Conservation (phyloP, 2,113 vertebrate species). For the Panthera leo region DNA sequence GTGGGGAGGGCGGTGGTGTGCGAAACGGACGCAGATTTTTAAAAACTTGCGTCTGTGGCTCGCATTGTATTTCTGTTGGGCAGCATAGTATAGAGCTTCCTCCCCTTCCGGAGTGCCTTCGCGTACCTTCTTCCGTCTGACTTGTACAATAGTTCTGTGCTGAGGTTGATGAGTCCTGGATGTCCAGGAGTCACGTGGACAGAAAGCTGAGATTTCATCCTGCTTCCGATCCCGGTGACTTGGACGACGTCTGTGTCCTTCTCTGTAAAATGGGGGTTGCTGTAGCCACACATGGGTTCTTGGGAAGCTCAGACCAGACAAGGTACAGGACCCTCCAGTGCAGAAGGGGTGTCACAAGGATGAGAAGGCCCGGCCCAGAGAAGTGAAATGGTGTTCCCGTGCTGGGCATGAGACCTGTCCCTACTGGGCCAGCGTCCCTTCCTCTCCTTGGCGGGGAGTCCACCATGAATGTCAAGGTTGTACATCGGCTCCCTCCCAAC, state of each 20-base stretch:
- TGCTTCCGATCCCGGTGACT: not conserved
- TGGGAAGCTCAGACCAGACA: not conserved
- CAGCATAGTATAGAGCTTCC: not conserved
- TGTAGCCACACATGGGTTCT: not conserved
- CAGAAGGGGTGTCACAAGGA: no score
- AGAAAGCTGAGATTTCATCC: not conserved
- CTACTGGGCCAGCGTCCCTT: not conserved
- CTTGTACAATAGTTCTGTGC: not conserved
- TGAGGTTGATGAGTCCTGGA: not conserved
- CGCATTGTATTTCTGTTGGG: not conserved
- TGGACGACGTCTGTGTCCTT: not conserved
- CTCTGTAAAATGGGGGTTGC: not conserved
- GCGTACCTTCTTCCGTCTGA: fast-evolving
- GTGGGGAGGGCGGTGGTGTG: no score
- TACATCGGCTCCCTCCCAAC: not conserved
- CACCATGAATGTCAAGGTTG: not conserved
- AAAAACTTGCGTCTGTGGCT: not conserved
- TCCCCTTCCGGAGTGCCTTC: not conserved
- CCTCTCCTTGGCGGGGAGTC: not conserved
- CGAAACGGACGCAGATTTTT: not conserved
- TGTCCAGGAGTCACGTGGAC: not conserved
- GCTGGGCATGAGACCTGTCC: no score
- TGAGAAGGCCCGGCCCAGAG: not conserved
- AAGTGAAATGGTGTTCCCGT: not conserved
- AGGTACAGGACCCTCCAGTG: not conserved